Conservation (phyloP, 2,888 invertebrate genomes). For the Silvanus unidentatus region DNA sequence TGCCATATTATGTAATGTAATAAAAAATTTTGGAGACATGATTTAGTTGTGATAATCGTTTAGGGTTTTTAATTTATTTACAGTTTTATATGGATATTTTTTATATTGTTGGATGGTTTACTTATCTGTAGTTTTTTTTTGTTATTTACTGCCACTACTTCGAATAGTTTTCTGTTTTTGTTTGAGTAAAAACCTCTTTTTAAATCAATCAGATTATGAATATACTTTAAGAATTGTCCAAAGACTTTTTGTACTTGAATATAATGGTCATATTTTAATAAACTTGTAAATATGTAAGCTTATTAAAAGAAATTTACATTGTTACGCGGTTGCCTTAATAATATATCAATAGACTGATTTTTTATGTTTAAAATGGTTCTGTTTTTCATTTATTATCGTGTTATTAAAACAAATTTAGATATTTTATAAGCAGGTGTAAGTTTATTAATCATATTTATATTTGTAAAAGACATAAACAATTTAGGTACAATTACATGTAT, state of each 20-base stretch:
- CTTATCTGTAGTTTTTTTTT: background rate
- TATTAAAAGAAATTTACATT: slow-evolving; percentile 21
- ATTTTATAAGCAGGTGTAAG: no score
- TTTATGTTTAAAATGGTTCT: slow-evolving; percentile 17
- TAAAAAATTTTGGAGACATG: no score
- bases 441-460: no score
- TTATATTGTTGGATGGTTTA: slow-evolving; percentile 1
- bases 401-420: no score
- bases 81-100: background rate
- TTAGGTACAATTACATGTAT: no score
- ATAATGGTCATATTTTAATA: background rate
- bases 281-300: slow-evolving; percentile 17
- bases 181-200: slow-evolving; percentile 2
- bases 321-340: slow-evolving; percentile 38
- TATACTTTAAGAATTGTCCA: slow-evolving; percentile 4
- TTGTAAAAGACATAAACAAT: no score
- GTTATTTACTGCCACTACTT: background rate
- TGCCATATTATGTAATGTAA: no score
- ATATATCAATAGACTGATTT: slow-evolving; percentile 39
- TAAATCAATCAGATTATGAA: background rate
- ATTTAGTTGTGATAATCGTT: background rate
- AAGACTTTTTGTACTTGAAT: slow-evolving; percentile 7
- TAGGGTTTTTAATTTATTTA: background rate
- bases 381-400: slow-evolving; percentile 23
- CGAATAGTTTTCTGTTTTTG: slow-evolving; percentile 3